phyloP scores from a whole-genome alignment of 2,113 vertebrate genomes.

The Callocephalon fimbriatum region DNA sequence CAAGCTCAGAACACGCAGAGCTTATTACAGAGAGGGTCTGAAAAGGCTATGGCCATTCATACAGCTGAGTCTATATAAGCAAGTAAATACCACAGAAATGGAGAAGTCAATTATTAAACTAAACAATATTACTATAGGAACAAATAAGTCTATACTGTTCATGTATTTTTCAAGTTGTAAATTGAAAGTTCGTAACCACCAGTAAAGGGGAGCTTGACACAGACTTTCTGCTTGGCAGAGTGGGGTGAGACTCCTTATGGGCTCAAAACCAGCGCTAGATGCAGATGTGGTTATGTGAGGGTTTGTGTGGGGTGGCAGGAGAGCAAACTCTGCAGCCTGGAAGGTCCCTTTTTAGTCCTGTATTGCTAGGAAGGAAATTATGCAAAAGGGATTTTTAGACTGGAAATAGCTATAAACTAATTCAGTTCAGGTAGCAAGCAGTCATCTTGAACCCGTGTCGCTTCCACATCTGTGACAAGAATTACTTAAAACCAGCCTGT shows the following conservation, averaged over 20 bases:
- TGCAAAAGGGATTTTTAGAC: not conserved
- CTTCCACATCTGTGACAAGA: not conserved
- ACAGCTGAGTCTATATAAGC: not conserved
- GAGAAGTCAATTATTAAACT: not conserved
- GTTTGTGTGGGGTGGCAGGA: not conserved
- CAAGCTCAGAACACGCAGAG: not conserved
- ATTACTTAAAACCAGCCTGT: not conserved
- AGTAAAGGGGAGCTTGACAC: not conserved
- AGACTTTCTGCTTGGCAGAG: not conserved
- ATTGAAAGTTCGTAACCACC: not conserved
- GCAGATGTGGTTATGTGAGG: rapidly evolving
- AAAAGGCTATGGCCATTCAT: not conserved
- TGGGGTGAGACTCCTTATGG: rapidly evolving
- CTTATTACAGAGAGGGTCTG: not conserved
- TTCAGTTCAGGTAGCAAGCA: not conserved
- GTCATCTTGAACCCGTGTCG: not conserved
- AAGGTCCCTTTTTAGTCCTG: not conserved
- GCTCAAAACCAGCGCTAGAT: rapidly evolving
- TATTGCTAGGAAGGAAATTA: not conserved
- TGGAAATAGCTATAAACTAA: not conserved
- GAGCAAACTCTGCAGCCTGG: not conserved
- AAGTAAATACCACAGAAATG: not conserved
- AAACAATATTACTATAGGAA: not conserved
- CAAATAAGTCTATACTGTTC: not conserved
- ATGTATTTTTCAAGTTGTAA: not conserved